A percentile compares a stretch with the other conserved stretches of the same genome.
phyloP scores from a whole-genome alignment of 53 echinoderm and acorn worm genomes.

The Paelopatides confundens region DNA sequence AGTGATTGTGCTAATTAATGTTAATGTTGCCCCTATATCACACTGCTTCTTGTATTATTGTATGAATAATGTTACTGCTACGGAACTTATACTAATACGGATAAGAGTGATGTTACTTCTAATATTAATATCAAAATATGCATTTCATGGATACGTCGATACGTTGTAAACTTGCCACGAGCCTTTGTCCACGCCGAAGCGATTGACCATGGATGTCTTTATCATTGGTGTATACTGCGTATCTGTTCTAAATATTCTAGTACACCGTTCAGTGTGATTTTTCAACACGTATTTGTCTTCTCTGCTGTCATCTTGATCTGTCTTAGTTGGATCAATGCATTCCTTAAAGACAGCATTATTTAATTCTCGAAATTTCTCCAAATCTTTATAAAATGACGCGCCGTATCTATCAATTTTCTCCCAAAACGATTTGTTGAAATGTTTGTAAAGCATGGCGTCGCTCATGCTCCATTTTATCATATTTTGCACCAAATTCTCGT shows the following conservation, averaged over 20 bases:
- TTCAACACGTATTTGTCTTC: not conserved
- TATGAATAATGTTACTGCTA: too few species aligned
- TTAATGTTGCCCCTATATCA: too few species aligned
- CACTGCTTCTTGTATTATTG: too few species aligned
- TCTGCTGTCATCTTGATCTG: not conserved
- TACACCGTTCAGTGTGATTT: not conserved
- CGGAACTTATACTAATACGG: too few species aligned
- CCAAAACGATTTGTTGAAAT: slow-evolving; percentile 89
- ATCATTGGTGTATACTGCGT: not conserved
- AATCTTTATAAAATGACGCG: slow-evolving; percentile 69
- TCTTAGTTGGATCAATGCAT: slow-evolving; percentile 53
- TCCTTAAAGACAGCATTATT: slow-evolving; percentile 15
- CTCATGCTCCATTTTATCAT: slow-evolving; percentile 68
- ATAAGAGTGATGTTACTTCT: too few species aligned
- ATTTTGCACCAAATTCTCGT: slow-evolving; percentile 28
- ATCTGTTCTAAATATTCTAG: not conserved
- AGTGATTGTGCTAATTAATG: too few species aligned
- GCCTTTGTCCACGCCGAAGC: too few species aligned
- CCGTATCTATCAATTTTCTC: slow-evolving; percentile 68
- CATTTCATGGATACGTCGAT: too few species aligned
- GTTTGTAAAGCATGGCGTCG: slow-evolving; percentile 70
- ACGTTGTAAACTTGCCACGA: too few species aligned
- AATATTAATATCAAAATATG: too few species aligned
- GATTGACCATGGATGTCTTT: slow-evolving; percentile 2
- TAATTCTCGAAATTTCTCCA: slow-evolving; percentile 59